Conservation (phyloP, 2,888 invertebrate species). For the Nomada fucata region DNA sequence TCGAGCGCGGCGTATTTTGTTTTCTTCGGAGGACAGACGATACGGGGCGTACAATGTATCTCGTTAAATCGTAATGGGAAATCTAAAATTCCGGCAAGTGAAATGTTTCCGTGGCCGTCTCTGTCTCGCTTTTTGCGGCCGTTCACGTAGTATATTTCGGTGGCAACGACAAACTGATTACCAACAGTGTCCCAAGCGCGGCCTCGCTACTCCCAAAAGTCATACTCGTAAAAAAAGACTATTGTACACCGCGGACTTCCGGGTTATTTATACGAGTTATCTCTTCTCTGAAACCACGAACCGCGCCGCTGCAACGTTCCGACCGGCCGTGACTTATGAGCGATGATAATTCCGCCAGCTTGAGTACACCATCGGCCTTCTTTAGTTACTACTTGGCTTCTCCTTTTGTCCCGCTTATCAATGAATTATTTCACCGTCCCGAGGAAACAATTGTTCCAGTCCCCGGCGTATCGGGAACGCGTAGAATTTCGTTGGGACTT, state of each 20-base stretch:
- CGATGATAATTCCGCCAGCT: constrained; percentile 71
- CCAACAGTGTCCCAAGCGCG: constrained; percentile 70
- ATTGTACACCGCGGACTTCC: constrained; percentile 74
- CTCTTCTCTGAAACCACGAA: constrained; percentile 70
- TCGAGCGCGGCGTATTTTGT: background rate
- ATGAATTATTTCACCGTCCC: constrained; percentile 50
- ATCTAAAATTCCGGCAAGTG: constrained; percentile 44
- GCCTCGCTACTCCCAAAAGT: constrained; percentile 74
- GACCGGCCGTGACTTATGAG: constrained; percentile 67
- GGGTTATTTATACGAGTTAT: constrained; percentile 74
- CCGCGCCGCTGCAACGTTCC: constrained; percentile 61
- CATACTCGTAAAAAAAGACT: constrained; percentile 73
- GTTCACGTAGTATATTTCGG: constrained; percentile 60
- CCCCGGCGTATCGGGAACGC: background rate
- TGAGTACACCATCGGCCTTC: constrained; percentile 38
- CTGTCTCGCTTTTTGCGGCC: background rate
- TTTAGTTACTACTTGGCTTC: constrained; percentile 3
- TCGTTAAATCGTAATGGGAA: constrained; percentile 27
- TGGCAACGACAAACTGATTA: constrained; percentile 72
- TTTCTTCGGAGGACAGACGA: background rate
- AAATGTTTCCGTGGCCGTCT: background rate
- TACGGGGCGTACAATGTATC: background rate
- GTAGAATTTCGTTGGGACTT: background rate
- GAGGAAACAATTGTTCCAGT: constrained; percentile 10
- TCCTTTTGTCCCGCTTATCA: constrained; percentile 52